phyloP scores from a whole-genome alignment of 2,888 invertebrate species.

The Drosophila cognata region DNA sequence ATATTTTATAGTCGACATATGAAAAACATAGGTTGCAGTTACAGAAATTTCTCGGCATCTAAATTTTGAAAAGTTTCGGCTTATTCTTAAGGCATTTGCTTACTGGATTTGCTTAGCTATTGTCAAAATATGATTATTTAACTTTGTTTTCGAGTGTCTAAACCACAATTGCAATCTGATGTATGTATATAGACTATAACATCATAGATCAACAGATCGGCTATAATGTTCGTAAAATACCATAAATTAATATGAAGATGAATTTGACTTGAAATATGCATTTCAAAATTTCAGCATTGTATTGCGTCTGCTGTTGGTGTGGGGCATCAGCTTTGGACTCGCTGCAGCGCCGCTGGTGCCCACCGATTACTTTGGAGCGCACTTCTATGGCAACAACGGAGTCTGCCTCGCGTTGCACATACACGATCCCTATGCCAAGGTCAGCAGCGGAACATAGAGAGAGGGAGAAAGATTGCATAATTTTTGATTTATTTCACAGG shows the following conservation, averaged over 20 bases:
- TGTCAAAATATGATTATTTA: not conserved
- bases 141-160: not conserved
- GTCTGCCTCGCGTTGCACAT: constrained; percentile 87
- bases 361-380: constrained; percentile 86
- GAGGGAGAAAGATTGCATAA: constrained; percentile 12
- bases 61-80: not conserved
- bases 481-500: constrained; percentile 79
- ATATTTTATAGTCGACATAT: no score
- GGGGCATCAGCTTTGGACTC: constrained; percentile 86
- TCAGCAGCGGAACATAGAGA: constrained; percentile 40
- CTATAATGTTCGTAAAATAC: no score
- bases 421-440: constrained; percentile 87
- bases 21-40: not conserved
- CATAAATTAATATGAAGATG: not conserved
- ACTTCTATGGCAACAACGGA: constrained; percentile 87
- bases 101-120: not conserved
- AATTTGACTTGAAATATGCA: not conserved
- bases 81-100: not conserved
- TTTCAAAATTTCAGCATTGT: constrained; percentile 83
- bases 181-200: not conserved
- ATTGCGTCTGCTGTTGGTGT: constrained; percentile 85
- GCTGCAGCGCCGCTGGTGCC: constrained; percentile 86
- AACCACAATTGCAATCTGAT: not conserved
- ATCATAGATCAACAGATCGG: not conserved
- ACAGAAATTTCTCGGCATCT: not conserved